These are phyloP conservation scores for Zootermopsis nevadensis DNA, from an alignment of 2,888 invertebrate genomes.

Conservation along the genomic window DNA sequence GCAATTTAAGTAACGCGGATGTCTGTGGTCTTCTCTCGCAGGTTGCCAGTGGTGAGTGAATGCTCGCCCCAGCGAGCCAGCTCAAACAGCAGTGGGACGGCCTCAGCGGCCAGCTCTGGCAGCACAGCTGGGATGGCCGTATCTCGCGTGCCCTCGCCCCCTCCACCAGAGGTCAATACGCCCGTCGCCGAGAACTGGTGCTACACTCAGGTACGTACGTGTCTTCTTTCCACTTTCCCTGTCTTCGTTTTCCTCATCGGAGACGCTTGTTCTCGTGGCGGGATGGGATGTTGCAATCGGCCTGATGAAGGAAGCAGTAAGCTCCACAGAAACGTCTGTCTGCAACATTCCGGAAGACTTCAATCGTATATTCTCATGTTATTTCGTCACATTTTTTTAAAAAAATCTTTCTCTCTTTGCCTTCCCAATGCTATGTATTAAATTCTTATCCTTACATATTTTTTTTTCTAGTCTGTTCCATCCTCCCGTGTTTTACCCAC, in stretches of 20 bases:
- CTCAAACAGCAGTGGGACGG: constrained; percentile 67
- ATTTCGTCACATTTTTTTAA: no score
- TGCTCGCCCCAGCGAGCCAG: constrained; percentile 87
- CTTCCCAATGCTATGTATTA: neutral
- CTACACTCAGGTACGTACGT: constrained; percentile 93
- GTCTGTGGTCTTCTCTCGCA: constrained; percentile 63
- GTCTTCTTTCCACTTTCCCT: neutral
- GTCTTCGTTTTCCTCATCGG: neutral
- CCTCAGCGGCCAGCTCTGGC: constrained; percentile 57
- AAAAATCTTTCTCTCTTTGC: neutral
- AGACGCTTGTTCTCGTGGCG: no score
- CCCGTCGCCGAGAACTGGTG: constrained; percentile 99
- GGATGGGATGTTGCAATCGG: no score
- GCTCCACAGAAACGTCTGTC: no score
- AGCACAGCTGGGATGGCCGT: constrained; percentile 80
- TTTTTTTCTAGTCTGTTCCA: neutral
- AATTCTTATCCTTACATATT: neutral
- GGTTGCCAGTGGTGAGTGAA: constrained; percentile 82
- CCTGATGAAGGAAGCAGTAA: no score
- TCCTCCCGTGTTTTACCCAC: neutral
- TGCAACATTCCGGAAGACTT: no score
- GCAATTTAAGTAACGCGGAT: neutral
- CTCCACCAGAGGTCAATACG: constrained; percentile 93
- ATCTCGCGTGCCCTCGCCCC: constrained; percentile 96
- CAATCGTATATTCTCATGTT: no score